Evolutionary conservation across 2,113 vertebrate species (phyloP), one percentile per base, ranked within the genome.

Genomic region (Emydocephalus ijimae): DNA sequence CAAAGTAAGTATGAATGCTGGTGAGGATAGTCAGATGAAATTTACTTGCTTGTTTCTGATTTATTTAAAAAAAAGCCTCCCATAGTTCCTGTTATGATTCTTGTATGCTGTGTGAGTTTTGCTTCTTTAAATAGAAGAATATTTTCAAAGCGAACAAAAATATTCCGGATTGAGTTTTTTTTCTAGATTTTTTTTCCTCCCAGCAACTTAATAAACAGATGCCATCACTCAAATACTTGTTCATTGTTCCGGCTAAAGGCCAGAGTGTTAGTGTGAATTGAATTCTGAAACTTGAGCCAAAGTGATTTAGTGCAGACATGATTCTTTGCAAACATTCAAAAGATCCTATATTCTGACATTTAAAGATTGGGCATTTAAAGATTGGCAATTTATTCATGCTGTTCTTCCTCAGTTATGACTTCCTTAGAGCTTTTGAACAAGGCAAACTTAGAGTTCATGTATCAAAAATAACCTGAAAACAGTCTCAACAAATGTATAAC

Each of bases 1-100:
- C 98, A 56, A 98, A 98, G 99, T 99, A 97, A 98, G 98, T 98
- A 93, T 89, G 92, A 94, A 91, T 86, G 91, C 74, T 89, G 87
- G 85, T 81, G 23, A 39, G 55, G 64, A 5, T 90, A 85, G 91
- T 94, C 89, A 48, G 61, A 93, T 94, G 0, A 56, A 54, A 90
- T 69, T 92, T 90, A 9, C 9, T 50, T 48, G 74, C 93, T 91
- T 2, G 26, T n/a, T 48, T 57, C 24, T 56, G 39, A 23, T 74
- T 81, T 34, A 34, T 92, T 89, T 59, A 23, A 69, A 23, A n/a
- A 7, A 74, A 57, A 1, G 7, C 50, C 50, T 87, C 34, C 45
- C 85, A 8, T 90, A 6, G 0, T 0, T 55, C 56, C 12, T 24
- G 89, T 61, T 91, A 21, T 0, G 0, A 24, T 81, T 56, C 9